phyloP scores from a whole-genome alignment of 2,888 invertebrate species.

The Deroplatys truncata region DNA sequence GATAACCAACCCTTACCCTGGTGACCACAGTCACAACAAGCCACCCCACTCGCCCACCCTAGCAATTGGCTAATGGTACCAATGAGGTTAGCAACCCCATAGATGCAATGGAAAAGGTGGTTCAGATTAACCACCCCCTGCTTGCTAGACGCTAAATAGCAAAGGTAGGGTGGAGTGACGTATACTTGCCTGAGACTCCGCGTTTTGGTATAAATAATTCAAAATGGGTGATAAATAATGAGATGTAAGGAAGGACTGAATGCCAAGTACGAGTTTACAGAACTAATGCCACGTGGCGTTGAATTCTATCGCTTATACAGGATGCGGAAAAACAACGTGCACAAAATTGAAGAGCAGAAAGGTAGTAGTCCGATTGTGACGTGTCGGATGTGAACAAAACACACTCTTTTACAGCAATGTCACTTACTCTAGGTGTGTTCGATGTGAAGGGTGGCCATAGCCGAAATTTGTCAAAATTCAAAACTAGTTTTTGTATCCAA shows the following conservation, averaged over 20 bases:
- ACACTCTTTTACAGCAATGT: too few species aligned
- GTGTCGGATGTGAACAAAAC: too few species aligned
- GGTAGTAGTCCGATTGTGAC: too few species aligned
- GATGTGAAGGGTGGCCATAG: too few species aligned
- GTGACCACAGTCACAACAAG: slow-evolving; percentile 13
- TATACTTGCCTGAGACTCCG: background rate
- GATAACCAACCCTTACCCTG: background rate
- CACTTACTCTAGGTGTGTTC: too few species aligned
- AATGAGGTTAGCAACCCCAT: slow-evolving; percentile 4
- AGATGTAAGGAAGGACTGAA: background rate
- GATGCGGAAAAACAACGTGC: too few species aligned
- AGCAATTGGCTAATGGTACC: slow-evolving; percentile 16
- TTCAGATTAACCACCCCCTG: background rate
- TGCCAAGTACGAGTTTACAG: background rate
- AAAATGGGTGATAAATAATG: background rate
- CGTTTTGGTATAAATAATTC: background rate
- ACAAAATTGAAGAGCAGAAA: too few species aligned
- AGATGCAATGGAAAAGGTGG: background rate
- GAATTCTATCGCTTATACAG: too few species aligned
- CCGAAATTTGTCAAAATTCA: too few species aligned
- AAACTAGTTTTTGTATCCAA: too few species aligned
- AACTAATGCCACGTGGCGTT: too few species aligned
- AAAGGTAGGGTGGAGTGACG: background rate
- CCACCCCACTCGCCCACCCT: background rate
- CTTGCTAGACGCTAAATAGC: background rate